phyloP scores from a whole-genome alignment of 2,113 vertebrate genomes.

The Aspidoscelis tigris region DNA sequence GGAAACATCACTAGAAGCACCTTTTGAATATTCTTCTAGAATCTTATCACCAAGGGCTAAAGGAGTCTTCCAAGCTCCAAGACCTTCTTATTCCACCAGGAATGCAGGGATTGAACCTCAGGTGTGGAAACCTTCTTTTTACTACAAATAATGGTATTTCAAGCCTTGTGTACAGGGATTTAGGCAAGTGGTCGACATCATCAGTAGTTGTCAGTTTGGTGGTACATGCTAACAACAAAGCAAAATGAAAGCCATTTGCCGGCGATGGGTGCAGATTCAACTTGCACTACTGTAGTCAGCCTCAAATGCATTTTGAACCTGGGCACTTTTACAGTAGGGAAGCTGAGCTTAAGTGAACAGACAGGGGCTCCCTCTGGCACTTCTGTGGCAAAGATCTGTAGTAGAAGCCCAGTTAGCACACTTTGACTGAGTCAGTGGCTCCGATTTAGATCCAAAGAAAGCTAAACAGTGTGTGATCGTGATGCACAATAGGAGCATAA shows the following conservation, averaged over 20 bases:
- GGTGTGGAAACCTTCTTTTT: conserved; percentile 97
- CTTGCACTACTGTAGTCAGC: background rate
- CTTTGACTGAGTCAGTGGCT: accelerated
- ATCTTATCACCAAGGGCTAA: conserved; percentile 81
- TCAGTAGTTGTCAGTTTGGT: background rate
- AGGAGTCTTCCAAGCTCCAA: conserved; percentile 82
- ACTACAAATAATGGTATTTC: conserved; percentile 74
- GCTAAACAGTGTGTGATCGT: accelerated
- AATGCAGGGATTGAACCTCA: conserved; percentile 91
- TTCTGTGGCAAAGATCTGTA: background rate
- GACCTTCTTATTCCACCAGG: conserved; percentile 92
- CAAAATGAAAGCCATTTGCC: conserved; percentile 25
- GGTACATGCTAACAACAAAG: conserved; percentile 14
- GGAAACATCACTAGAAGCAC: conserved; percentile 48
- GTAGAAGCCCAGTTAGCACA: background rate
- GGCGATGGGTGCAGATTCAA: conserved; percentile 21
- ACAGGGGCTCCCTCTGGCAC: conserved; percentile 8
- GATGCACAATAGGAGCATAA: accelerated
- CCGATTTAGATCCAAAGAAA: background rate
- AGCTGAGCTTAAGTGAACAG: background rate
- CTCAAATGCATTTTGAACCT: background rate
- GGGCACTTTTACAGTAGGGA: background rate
- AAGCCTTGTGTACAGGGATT: background rate
- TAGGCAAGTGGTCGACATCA: background rate
- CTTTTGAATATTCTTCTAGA: conserved; percentile 79